A percentile compares a stretch with the other conserved stretches of the same genome.
Evolutionary conservation across 2,113 vertebrate species (phyloP).

Genomic region (Eulacestoma nigropectus): DNA sequence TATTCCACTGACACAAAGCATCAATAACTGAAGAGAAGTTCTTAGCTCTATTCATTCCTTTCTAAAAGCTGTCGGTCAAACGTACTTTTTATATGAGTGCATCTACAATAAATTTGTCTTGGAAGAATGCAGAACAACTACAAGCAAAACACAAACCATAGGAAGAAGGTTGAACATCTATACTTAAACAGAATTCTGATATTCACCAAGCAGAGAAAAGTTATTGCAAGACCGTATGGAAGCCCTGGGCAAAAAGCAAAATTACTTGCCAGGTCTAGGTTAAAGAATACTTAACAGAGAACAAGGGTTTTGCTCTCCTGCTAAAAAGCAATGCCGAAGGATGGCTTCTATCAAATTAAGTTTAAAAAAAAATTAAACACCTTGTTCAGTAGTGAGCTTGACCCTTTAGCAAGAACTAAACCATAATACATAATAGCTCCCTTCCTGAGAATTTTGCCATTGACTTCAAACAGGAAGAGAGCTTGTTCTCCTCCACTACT

Average conservation of each 20-base stretch:
- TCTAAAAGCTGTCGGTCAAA: background rate
- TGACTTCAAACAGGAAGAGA: background rate
- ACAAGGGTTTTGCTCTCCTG: background rate
- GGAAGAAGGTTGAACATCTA: background rate
- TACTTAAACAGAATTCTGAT: background rate
- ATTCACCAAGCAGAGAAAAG: background rate
- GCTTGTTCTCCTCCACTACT: background rate
- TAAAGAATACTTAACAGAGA: background rate
- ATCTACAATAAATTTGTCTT: background rate
- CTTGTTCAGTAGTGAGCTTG: background rate
- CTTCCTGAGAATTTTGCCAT: background rate
- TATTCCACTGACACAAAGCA: background rate
- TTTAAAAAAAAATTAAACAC: accelerated
- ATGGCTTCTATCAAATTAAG: background rate
- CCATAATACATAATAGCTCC: background rate
- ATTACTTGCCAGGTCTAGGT: background rate
- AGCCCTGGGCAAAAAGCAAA: background rate
- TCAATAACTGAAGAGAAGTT: background rate
- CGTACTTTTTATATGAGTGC: background rate
- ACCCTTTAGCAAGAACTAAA: background rate
- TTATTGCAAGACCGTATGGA: background rate
- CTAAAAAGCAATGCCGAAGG: background rate
- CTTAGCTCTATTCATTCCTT: background rate
- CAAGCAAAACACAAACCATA: background rate
- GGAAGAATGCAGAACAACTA: background rate